phyloP scores from a whole-genome alignment of 2,113 vertebrate species.

The Manacus vitellinus region DNA sequence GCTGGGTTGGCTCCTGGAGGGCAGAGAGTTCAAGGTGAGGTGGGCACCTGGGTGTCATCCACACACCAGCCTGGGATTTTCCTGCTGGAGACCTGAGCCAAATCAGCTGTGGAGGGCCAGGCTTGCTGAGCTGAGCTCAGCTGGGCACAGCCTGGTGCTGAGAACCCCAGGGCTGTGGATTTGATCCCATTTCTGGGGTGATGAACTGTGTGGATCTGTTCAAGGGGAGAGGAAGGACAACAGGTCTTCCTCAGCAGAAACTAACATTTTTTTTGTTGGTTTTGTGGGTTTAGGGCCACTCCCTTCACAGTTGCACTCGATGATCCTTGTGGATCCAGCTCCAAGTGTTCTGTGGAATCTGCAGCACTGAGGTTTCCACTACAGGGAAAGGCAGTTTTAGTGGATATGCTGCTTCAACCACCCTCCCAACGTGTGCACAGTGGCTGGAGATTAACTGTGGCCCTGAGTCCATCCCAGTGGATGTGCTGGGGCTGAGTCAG shows the following conservation, averaged over 20 bases:
- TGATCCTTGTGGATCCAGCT: rapidly evolving
- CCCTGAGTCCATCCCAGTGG: rapidly evolving
- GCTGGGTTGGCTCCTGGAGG: background rate
- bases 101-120: background rate
- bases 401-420: background rate
- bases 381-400: background rate
- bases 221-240: background rate
- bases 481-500: background rate
- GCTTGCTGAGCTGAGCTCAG: background rate
- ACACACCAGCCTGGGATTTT: background rate
- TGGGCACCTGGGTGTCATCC: background rate
- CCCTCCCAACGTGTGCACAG: rapidly evolving
- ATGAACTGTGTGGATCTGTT: background rate
- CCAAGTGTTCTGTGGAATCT: background rate
- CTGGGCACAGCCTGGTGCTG: background rate
- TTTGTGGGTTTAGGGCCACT: background rate
- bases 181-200: background rate
- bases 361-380: rapidly evolving
- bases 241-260: background rate
- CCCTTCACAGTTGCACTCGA: background rate
- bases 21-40: background rate
- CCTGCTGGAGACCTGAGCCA: background rate
- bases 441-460: rapidly evolving
- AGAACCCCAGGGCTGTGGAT: rapidly evolving
- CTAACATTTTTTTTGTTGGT: background rate